Conservation (phyloP, 1,140 invertebrate species). For the Physella acuta region DNA sequence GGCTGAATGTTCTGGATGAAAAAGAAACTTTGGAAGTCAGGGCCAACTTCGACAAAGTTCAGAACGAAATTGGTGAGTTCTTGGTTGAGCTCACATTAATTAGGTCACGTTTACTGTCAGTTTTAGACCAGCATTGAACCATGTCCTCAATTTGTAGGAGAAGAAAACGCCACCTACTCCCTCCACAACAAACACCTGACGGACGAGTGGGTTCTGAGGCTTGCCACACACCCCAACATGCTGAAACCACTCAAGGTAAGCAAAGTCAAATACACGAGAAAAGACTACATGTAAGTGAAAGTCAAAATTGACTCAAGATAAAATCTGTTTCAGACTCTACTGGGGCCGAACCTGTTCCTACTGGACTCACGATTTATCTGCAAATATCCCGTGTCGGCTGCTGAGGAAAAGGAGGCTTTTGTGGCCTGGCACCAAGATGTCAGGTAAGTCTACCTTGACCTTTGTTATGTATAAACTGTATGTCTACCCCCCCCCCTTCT, state of each 20-base stretch:
- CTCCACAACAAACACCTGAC: constrained; percentile 43
- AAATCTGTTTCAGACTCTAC: constrained; percentile 28
- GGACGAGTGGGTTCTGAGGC: constrained; percentile 38
- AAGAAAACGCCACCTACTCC: constrained; percentile 38
- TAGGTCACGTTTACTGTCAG: no score
- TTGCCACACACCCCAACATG: constrained; percentile 36
- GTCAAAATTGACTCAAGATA: no score
- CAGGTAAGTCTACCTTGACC: constrained; percentile 37
- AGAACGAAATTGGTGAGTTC: constrained; percentile 34
- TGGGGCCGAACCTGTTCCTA: constrained; percentile 40
- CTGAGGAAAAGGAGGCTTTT: constrained; percentile 27
- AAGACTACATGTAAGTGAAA: no score
- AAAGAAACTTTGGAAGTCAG: constrained; percentile 30
- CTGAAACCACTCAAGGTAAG: constrained; percentile 31
- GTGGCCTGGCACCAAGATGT: constrained; percentile 50
- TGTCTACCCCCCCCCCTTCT: no score
- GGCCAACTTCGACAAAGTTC: constrained; percentile 29
- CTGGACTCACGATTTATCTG: constrained; percentile 48
- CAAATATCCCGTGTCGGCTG: constrained; percentile 36
- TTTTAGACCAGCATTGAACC: no score
- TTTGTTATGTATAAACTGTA: no score
- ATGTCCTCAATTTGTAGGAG: no score
- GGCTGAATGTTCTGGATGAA: constrained; percentile 26
- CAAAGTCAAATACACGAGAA: no score
- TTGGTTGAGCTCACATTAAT: no score